Conservation (phyloP, 2,113 vertebrate species). For the Enhydra lutris region DNA sequence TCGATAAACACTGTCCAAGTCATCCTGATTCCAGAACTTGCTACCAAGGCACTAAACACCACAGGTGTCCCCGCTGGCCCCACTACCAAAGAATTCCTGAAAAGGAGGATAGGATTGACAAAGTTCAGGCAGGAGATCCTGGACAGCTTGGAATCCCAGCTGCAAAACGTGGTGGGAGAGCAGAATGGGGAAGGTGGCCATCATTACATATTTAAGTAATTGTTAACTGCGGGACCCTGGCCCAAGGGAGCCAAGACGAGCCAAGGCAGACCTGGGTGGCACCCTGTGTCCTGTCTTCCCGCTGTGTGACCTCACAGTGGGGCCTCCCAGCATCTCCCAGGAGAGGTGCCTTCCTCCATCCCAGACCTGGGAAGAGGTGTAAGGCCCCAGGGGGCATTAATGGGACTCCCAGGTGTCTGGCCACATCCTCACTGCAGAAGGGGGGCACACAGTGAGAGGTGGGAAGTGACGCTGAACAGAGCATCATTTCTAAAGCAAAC, state of each 20-base stretch:
- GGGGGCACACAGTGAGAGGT: fast-evolving
- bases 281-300: neutral
- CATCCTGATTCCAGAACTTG: neutral
- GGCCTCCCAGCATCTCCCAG: neutral
- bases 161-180: neutral
- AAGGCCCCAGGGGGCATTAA: fast-evolving
- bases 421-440: neutral
- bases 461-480: neutral
- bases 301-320: neutral
- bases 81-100: neutral
- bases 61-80: fast-evolving
- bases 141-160: neutral
- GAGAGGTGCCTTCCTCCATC: neutral
- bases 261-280: neutral
- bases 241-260: neutral
- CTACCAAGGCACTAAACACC: neutral
- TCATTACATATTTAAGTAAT: neutral
- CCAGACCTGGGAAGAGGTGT: neutral
- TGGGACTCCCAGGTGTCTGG: neutral
- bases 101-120: neutral
- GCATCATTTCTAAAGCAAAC: neutral
- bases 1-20: neutral
- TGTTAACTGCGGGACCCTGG: neutral
- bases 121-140: neutral
- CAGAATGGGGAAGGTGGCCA: neutral